Evolutionary conservation across 92 coral and sea anemone species (phyloP).

Genomic region (Actinernus sp.): DNA sequence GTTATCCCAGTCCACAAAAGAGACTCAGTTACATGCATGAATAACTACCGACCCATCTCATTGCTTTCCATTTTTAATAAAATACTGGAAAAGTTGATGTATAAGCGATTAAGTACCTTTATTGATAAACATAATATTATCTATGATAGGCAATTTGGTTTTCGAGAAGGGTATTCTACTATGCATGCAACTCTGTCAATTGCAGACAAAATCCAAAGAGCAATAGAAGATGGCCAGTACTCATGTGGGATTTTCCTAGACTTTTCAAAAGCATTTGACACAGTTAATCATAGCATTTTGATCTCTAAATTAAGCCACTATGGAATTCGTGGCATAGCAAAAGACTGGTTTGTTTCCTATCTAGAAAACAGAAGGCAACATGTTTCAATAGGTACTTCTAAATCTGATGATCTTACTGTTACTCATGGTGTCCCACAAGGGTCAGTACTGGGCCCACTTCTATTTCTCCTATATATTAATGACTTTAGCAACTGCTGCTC

Average conservation of each 20-base stretch:
- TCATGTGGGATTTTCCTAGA: constrained; percentile 53
- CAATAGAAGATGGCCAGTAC: constrained; percentile 26
- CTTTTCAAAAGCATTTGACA: constrained; percentile 42
- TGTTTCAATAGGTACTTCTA: constrained; percentile 32
- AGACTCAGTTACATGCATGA: constrained; percentile 19
- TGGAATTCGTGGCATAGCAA: constrained; percentile 44
- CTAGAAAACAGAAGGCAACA: constrained; percentile 14
- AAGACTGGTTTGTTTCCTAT: constrained; percentile 37
- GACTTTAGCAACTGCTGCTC: constrained; percentile 12
- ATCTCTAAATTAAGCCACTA: constrained; percentile 19
- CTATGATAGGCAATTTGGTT: constrained; percentile 38
- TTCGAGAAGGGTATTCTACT: constrained; percentile 7
- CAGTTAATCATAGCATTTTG: constrained; percentile 36
- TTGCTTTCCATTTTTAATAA: constrained; percentile 20
- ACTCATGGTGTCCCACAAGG: constrained; percentile 56
- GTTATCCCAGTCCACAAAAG: constrained; percentile 28
- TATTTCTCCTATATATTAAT: constrained; percentile 20
- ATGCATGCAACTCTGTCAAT: constrained; percentile 6
- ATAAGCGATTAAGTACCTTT: constrained; percentile 7
- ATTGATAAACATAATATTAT: constrained; percentile 18
- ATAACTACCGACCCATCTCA: constrained; percentile 32
- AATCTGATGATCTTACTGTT: constrained; percentile 17
- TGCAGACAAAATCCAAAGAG: constrained; percentile 18
- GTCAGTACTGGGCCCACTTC: constrained; percentile 31
- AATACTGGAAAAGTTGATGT: constrained; percentile 25